phyloP scores from a whole-genome alignment of 2,113 vertebrate species.

The Agapornis roseicollis region DNA sequence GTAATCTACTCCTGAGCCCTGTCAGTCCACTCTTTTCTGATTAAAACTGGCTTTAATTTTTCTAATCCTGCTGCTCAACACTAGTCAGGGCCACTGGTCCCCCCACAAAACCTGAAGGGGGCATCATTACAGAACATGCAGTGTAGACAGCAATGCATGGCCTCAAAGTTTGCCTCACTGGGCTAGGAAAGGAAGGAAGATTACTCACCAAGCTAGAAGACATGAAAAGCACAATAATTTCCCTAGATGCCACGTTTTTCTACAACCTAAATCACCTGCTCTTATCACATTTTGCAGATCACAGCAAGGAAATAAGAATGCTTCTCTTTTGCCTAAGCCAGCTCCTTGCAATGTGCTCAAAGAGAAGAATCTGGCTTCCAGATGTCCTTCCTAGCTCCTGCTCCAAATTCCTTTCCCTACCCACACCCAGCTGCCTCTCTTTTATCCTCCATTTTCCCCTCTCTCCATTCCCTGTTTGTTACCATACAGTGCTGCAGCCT shows the following conservation, averaged over 20 bases:
- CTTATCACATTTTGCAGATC: background rate
- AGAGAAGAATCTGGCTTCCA: slow-evolving; percentile 33
- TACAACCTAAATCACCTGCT: background rate
- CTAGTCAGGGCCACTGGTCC: background rate
- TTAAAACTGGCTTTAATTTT: background rate
- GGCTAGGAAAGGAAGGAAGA: background rate
- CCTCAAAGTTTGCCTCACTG: background rate
- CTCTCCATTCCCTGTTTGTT: background rate
- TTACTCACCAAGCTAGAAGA: background rate
- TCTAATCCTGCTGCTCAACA: background rate
- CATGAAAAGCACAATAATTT: background rate
- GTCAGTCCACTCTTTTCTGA: background rate
- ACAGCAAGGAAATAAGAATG: background rate
- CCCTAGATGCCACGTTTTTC: background rate
- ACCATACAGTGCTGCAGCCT: background rate
- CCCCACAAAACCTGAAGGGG: background rate
- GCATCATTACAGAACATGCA: background rate
- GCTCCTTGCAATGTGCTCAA: background rate
- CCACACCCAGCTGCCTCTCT: background rate
- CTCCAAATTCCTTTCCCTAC: background rate
- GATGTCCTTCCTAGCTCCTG: slow-evolving; percentile 10
- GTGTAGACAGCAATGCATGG: fast-evolving
- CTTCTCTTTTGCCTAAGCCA: background rate
- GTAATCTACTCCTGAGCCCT: background rate
- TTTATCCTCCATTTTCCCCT: background rate